Evolutionary conservation across 1,140 invertebrate species (phyloP).

Genomic region (Pararge aegeria): DNA sequence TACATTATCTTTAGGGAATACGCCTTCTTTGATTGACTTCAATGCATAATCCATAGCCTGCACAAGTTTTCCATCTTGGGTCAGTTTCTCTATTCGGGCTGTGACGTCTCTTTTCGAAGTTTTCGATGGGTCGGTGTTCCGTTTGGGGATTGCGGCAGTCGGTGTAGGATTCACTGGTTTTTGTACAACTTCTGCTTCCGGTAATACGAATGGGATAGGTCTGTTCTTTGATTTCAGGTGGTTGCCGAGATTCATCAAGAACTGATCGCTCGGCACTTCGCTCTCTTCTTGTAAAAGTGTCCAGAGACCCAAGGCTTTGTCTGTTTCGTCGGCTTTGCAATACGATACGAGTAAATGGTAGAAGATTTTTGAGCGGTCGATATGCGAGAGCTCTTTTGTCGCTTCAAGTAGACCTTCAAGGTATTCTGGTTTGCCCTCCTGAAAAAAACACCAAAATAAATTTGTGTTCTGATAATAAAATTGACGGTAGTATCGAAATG

Average conservation of each 20-base stretch:
- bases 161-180: constrained; percentile 24
- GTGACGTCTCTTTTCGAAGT: constrained; percentile 41
- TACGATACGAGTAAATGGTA: constrained; percentile 86
- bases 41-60: constrained; percentile 76
- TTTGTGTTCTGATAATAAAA: too few relatives aligned
- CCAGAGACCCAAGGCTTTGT: constrained; percentile 88
- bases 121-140: constrained; percentile 28
- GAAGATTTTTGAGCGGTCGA: constrained; percentile 88
- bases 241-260: constrained; percentile 83
- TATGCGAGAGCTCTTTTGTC: constrained; percentile 86
- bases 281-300: constrained; percentile 91
- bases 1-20: constrained; percentile 45
- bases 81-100: constrained; percentile 43
- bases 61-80: constrained; percentile 74
- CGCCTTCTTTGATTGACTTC: constrained; percentile 49
- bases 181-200: constrained; percentile 19
- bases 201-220: constrained; percentile 85
- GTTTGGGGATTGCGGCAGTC: constrained; percentile 15
- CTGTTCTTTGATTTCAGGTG: constrained; percentile 84
- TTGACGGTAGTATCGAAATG: too few relatives aligned
- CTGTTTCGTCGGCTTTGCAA: constrained; percentile 83
- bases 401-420: constrained; percentile 87
- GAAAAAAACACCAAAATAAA: constrained; percentile 46
- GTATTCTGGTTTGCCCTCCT: constrained; percentile 83
- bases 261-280: constrained; percentile 84